Conservation (phyloP, 2,113 vertebrate species). For the Chloropsis cyanopogon region DNA sequence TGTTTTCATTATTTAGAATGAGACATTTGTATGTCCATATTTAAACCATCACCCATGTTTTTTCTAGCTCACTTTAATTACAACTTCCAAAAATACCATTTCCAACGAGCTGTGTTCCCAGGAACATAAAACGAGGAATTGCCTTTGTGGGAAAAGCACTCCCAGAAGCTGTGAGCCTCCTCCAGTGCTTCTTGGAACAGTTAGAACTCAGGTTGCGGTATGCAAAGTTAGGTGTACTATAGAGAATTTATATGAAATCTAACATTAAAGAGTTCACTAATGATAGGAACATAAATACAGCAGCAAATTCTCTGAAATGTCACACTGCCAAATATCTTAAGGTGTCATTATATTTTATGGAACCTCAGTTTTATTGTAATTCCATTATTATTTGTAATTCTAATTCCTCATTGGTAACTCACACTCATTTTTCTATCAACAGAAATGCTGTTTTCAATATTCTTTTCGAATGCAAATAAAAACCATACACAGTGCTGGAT, state of each 20-base stretch:
- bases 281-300: background rate
- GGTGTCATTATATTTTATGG: background rate
- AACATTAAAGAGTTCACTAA: background rate
- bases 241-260: background rate
- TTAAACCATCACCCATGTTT: background rate
- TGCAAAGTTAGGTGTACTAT: background rate
- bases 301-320: background rate
- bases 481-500: background rate
- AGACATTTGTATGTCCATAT: background rate
- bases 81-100: constrained; percentile 11
- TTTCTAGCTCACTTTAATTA: constrained; percentile 43
- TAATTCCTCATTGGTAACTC: background rate
- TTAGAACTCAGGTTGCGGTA: background rate
- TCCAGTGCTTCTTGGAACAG: background rate
- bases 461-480: background rate
- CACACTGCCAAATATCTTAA: background rate
- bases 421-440: background rate
- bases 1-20: constrained; percentile 1
- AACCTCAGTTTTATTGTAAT: background rate
- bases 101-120: constrained; percentile 22
- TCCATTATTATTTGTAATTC: background rate
- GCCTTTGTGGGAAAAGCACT: background rate
- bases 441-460: background rate
- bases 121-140: background rate
- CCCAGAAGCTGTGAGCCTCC: background rate